phyloP scores from a whole-genome alignment of 2,113 vertebrate species.

The Pampusana beccarii region DNA sequence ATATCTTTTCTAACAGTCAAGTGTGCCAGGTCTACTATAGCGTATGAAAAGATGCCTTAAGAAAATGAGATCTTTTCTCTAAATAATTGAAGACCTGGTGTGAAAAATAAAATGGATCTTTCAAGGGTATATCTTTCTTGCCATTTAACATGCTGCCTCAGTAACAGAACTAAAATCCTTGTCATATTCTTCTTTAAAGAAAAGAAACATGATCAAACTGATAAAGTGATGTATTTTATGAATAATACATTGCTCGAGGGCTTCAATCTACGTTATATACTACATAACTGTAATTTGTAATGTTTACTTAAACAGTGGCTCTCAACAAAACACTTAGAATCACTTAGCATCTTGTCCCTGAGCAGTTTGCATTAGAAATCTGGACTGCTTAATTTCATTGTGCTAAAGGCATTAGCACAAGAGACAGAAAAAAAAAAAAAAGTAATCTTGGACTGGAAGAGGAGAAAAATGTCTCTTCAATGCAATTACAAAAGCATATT shows the following conservation, averaged over 20 bases:
- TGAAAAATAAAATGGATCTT: not conserved
- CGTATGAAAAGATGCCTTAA: not conserved
- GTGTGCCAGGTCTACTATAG: accelerated
- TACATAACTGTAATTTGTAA: slow-evolving; percentile 73
- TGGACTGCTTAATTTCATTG: slow-evolving; percentile 63
- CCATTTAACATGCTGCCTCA: not conserved
- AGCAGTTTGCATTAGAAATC: slow-evolving; percentile 67
- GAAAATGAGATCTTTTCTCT: not conserved
- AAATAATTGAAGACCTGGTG: not conserved
- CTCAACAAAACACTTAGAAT: slow-evolving; percentile 75
- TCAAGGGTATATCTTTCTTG: not conserved
- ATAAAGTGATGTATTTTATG: slow-evolving; percentile 71
- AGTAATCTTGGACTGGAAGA: not conserved
- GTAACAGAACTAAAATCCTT: slow-evolving; percentile 9
- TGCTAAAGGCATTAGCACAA: not conserved
- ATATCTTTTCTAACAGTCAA: not conserved
- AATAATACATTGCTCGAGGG: slow-evolving; percentile 74
- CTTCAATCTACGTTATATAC: slow-evolving; percentile 60
- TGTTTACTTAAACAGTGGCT: slow-evolving; percentile 76
- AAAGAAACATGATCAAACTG: slow-evolving; percentile 59
- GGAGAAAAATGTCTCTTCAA: not conserved
- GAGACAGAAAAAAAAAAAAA: not conserved
- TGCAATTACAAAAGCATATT: not conserved
- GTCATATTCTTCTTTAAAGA: slow-evolving; percentile 46
- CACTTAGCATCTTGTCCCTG: slow-evolving; percentile 71